phyloP scores from a whole-genome alignment of 2,797 vertebrate genomes.

The Peromyscus nudipes region DNA sequence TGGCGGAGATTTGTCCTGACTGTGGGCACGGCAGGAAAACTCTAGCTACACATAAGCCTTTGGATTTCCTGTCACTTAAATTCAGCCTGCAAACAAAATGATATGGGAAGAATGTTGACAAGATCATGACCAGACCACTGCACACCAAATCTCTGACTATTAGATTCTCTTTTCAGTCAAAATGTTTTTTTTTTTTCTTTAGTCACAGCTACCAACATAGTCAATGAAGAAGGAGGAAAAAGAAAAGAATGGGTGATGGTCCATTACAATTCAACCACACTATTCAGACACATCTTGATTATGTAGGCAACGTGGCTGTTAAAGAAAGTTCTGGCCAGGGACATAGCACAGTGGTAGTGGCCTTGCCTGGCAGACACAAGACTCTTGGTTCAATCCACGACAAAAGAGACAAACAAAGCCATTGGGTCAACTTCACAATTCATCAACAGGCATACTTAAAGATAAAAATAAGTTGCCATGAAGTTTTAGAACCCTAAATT shows the following conservation, averaged over 20 bases:
- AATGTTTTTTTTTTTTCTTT: background rate
- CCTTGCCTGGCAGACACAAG: background rate
- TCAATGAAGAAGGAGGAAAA: background rate
- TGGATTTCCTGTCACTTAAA: background rate
- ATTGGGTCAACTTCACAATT: background rate
- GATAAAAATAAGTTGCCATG: background rate
- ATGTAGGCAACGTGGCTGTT: background rate
- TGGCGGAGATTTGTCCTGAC: no score
- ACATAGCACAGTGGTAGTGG: background rate
- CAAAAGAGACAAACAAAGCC: background rate
- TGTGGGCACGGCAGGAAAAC: no score
- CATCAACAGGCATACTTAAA: constrained; percentile 21
- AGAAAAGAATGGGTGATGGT: background rate
- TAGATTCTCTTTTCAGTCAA: constrained; percentile 17
- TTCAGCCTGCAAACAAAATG: background rate
- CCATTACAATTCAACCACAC: background rate
- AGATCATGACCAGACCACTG: background rate
- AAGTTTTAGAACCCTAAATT: constrained; percentile 55
- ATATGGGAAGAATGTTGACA: background rate
- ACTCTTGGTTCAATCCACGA: background rate
- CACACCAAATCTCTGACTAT: background rate
- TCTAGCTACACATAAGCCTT: no score
- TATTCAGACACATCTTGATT: background rate
- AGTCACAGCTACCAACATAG: constrained; percentile 20
- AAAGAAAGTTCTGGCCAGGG: background rate